Conservation (phyloP, 1,140 invertebrate genomes). For the Cephus cinctus region DNA sequence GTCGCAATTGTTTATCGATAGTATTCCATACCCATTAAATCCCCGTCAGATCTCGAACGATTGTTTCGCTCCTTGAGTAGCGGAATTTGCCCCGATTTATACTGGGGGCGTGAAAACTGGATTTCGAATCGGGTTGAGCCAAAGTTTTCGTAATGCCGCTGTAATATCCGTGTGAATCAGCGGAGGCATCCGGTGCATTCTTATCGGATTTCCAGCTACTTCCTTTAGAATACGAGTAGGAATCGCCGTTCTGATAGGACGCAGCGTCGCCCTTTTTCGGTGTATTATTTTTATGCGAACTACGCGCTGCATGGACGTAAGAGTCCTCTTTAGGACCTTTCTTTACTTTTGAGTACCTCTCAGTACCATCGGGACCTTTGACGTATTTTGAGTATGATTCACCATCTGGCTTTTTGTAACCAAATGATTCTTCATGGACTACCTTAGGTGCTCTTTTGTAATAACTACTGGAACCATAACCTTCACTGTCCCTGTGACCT, state of each 20-base stretch:
- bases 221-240: constrained; percentile 17
- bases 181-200: constrained; percentile 16
- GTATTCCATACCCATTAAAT: no score
- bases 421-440: constrained; percentile 24
- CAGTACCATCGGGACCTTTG: background rate
- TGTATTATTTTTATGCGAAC: constrained; percentile 29
- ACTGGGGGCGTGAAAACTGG: background rate
- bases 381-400: constrained; percentile 15
- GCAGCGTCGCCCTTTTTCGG: constrained; percentile 22
- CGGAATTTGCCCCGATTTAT: background rate
- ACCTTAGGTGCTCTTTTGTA: constrained; percentile 7
- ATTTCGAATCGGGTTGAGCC: background rate
- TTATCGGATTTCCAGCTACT: constrained; percentile 28
- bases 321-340: constrained; percentile 17
- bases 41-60: constrained; percentile 18
- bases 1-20: no score
- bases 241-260: constrained; percentile 20
- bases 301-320: constrained; percentile 17
- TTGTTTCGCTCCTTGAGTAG: background rate
- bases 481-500: constrained; percentile 19
- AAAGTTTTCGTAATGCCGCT: background rate
- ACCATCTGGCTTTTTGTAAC: constrained; percentile 26
- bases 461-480: constrained; percentile 10
- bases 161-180: background rate
- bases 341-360: constrained; percentile 9